phyloP scores from a whole-genome alignment of 2,113 vertebrate species.

The Shinisaurus crocodilurus region DNA sequence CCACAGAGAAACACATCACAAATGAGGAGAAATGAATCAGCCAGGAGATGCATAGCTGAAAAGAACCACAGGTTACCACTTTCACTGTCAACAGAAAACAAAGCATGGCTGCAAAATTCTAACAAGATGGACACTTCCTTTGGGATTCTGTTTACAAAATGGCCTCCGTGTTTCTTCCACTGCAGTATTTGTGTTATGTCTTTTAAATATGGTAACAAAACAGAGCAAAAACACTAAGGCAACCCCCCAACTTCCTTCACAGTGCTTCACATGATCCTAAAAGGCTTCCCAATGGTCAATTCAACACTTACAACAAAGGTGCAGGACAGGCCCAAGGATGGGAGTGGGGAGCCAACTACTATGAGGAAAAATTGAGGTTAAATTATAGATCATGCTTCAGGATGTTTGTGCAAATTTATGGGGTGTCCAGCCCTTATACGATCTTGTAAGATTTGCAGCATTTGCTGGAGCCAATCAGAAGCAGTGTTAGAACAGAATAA shows the following conservation, averaged over 20 bases:
- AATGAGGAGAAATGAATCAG: constrained; percentile 79
- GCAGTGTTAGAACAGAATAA: background rate
- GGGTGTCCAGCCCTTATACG: background rate
- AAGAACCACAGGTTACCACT: constrained; percentile 76
- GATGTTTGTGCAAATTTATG: background rate
- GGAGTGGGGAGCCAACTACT: background rate
- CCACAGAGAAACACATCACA: constrained; percentile 79
- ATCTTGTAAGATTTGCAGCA: background rate
- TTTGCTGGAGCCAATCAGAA: background rate
- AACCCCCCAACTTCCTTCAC: background rate
- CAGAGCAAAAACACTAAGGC: background rate
- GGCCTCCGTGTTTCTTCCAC: constrained; percentile 14
- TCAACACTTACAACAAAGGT: background rate
- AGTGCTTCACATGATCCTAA: background rate
- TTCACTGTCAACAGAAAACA: constrained; percentile 54
- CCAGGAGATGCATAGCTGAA: constrained; percentile 73
- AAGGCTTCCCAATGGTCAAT: background rate
- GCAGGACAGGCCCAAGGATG: background rate
- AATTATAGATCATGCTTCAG: background rate
- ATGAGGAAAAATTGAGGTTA: background rate
- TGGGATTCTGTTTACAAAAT: constrained; percentile 20
- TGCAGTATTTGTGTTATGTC: accelerated
- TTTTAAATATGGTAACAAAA: background rate
- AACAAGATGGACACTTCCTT: constrained; percentile 33
- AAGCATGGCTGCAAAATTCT: constrained; percentile 51